Conservation (phyloP, 2,888 invertebrate species). For the Hirtodrosophila confusa region DNA sequence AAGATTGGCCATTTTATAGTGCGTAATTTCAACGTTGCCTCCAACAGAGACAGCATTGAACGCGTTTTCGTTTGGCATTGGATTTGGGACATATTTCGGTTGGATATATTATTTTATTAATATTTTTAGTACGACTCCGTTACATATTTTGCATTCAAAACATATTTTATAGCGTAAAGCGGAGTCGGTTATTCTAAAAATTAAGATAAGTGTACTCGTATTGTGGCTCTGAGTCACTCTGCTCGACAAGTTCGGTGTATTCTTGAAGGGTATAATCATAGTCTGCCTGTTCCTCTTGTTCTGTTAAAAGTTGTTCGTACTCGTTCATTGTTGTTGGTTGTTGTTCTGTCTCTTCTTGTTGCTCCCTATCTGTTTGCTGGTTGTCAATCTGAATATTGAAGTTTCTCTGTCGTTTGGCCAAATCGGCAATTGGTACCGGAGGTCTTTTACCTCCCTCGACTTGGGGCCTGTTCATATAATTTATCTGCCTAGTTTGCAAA, state of each 20-base stretch:
- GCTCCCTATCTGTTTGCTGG: background rate
- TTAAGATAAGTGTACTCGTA: conserved; percentile 23
- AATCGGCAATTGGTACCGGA: background rate
- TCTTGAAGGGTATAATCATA: conserved; percentile 3
- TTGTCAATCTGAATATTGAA: conserved; percentile 3
- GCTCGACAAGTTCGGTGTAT: background rate
- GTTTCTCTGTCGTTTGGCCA: background rate
- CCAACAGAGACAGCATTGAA: background rate
- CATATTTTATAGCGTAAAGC: conserved; percentile 54
- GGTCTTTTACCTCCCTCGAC: conserved; percentile 5
- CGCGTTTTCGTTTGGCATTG: background rate
- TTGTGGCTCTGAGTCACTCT: background rate
- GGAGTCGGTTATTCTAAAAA: conserved; percentile 52
- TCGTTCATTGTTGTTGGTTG: background rate
- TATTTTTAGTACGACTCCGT: conserved; percentile 46
- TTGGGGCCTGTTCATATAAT: conserved; percentile 31
- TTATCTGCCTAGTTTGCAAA: conserved; percentile 22
- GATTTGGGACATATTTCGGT: conserved; percentile 16
- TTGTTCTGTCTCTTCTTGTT: background rate
- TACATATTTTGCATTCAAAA: conserved; percentile 32
- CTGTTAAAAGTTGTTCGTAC: conserved; percentile 1
- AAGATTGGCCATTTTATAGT: conserved; percentile 1
- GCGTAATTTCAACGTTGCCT: background rate
- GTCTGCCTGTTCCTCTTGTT: background rate
- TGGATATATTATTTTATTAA: conserved; percentile 51